Percentiles rank a stretch among this genome's conserved stretches.
These are phyloP conservation scores for Caenorhabditis sp. DNA, from an alignment of 2,888 invertebrate genomes.

Conservation along the genomic window DNA sequence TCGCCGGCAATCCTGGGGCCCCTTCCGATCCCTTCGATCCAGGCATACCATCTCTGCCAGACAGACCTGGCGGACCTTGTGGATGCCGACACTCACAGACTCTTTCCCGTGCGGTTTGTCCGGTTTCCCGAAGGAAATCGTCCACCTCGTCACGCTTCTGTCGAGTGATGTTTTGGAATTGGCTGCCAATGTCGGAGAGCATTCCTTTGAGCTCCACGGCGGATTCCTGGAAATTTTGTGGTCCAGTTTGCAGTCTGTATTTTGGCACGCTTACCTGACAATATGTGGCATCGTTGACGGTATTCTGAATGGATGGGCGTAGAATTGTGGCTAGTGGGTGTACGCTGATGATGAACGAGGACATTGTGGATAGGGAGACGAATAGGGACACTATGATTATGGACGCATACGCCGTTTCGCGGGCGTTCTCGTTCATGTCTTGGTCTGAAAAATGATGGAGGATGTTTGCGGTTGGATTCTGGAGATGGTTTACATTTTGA, in stretches of 20 bases:
- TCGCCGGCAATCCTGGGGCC: slow-evolving; percentile 77
- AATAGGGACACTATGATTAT: slow-evolving; percentile 57
- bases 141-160: slow-evolving; percentile 64
- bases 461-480: not conserved
- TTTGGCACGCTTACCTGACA: slow-evolving; percentile 53
- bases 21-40: slow-evolving; percentile 73
- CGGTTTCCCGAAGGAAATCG: slow-evolving; percentile 61
- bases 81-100: slow-evolving; percentile 75
- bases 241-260: not conserved
- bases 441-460: not conserved
- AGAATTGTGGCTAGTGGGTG: slow-evolving; percentile 52
- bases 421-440: slow-evolving; percentile 42
- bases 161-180: slow-evolving; percentile 52
- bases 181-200: slow-evolving; percentile 33
- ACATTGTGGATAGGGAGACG: slow-evolving; percentile 44
- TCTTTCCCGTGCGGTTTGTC: slow-evolving; percentile 41
- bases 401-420: slow-evolving; percentile 61
- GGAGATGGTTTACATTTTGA: too few species aligned
- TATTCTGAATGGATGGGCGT: slow-evolving; percentile 40
- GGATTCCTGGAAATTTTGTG: slow-evolving; percentile 49
- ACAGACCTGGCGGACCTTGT: slow-evolving; percentile 76
- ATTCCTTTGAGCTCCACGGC: slow-evolving; percentile 52
- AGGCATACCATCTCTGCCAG: slow-evolving; percentile 78
- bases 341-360: slow-evolving; percentile 52
- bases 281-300: slow-evolving; percentile 54